Percentiles rank a stretch among this genome's conserved stretches.
phyloP scores from a whole-genome alignment of 92 coral and sea anemone genomes.

The Heteractis magnifica region DNA sequence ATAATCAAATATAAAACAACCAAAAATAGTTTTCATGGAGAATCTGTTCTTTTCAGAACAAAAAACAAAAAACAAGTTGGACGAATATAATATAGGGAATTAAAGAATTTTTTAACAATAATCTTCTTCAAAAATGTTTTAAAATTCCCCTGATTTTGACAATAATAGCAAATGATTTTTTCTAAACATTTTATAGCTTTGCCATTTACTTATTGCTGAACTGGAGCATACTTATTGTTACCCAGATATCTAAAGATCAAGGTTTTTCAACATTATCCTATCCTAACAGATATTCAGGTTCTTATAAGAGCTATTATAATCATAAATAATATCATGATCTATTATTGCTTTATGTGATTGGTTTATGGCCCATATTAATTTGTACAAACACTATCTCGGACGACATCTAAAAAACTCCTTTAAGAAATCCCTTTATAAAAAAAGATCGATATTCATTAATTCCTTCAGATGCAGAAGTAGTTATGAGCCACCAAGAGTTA shows the following conservation, averaged over 20 bases:
- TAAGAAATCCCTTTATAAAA: neutral
- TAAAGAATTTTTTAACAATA: too few relatives aligned
- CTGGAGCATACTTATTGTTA: neutral
- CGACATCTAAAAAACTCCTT: neutral
- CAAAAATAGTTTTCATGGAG: too few relatives aligned
- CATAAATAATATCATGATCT: neutral
- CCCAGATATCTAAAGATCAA: neutral
- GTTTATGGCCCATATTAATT: neutral
- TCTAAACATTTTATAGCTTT: neutral
- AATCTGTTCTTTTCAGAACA: too few relatives aligned
- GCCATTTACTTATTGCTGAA: neutral
- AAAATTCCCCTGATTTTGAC: too few relatives aligned
- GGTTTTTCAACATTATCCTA: neutral
- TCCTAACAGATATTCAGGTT: neutral
- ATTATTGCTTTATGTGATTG: neutral
- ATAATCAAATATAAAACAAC: too few relatives aligned
- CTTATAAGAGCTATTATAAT: neutral
- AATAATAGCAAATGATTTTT: too few relatives aligned
- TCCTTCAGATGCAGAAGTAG: neutral
- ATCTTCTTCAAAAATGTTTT: too few relatives aligned
- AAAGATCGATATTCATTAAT: neutral
- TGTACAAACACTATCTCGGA: too few relatives aligned
- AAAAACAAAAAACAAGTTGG: too few relatives aligned
- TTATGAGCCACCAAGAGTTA: neutral
- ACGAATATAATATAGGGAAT: too few relatives aligned